Base-by-base conservation (phyloP, 2,113 vertebrate species). In the Prochilodus magdalenae region DNA sequence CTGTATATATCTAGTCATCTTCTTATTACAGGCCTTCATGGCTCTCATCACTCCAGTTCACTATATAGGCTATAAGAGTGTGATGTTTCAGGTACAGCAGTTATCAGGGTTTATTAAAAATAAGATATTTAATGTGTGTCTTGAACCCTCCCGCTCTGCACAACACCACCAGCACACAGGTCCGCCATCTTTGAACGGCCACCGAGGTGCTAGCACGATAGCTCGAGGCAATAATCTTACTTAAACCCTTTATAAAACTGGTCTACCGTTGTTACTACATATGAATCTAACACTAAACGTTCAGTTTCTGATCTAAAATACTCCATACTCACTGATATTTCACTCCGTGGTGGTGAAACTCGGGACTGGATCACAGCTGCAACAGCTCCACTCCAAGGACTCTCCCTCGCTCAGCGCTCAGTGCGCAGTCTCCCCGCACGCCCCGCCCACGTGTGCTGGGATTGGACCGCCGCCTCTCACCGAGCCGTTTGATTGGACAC, bases 131-230 rank as follows among this genome's bases (percentile, higher is more conserved):
- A 44, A 44, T 1, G 11, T 10, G 1, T 4, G 27, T 65, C 29
- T 30, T 7, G 62, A 65, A 24, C 59, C 26, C 53, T 11, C 63
- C 63, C 67, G 36, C 57, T 62, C 77, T 67, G 49, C 65, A 79
- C 4, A 69, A 57, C 77, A 29, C 67, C 66, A 59, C 22, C 13
- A 44, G 11, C 40, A 10, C 8, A 44, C 5, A 44, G 40, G 40
- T 67, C 84, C 24, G 84, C 84, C 84, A 85, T 85, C 80, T 85
- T 85, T 79, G 84, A 74, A 74, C 11, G 49, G 71, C 71, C 62
- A 53, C 36, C 18, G 15, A 60, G 77, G 24, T 62, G 40, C 14
- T 73, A 80, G 78, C 69, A 49, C 5, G 26, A 24, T 36, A 78
- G 71, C 82, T 67, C 65, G 7, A 22, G 29, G 65, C 65, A 70